These are phyloP conservation scores for Myotis vivesi DNA, from an alignment of 2,797 vertebrate genomes.

Conservation along the genomic window DNA sequence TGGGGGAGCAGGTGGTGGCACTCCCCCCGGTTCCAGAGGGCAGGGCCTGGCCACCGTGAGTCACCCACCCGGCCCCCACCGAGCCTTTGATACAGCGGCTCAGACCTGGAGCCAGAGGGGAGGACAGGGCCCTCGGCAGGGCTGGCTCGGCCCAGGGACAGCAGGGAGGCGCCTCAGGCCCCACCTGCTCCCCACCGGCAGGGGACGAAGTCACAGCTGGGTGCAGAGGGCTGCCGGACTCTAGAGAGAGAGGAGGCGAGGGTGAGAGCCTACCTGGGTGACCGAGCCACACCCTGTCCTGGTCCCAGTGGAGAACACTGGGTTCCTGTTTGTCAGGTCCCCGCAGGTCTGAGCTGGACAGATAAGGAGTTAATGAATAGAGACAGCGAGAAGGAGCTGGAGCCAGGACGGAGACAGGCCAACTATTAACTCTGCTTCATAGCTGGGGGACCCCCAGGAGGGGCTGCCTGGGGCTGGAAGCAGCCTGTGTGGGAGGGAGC, in stretches of 20 bases:
- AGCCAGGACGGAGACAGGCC: not conserved
- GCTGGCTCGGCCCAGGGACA: not conserved
- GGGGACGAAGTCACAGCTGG: not conserved
- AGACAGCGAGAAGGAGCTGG: fast-evolving
- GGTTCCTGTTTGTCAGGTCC: not conserved
- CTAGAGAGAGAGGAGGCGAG: not conserved
- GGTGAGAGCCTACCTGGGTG: not conserved
- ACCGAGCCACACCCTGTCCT: not conserved
- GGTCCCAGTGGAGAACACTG: not conserved
- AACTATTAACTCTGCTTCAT: not conserved
- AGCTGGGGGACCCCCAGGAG: not conserved
- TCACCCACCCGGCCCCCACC: not conserved
- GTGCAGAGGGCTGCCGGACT: not conserved
- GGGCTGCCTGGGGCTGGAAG: not conserved
- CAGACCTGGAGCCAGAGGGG: conserved; percentile 25
- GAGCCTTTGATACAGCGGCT: not conserved
- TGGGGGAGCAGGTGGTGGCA: not conserved
- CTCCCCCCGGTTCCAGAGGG: not conserved
- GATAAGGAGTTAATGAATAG: not conserved
- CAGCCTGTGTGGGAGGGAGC: not conserved
- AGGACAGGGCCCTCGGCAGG: not conserved
- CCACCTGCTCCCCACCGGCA: too few relatives aligned
- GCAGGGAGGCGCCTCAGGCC: not conserved
- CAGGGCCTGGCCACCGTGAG: not conserved
- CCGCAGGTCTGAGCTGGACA: not conserved